A percentile compares a stretch with the other conserved stretches of the same genome.
These are phyloP conservation scores for Campaea margaritaria DNA, from an alignment of 2,888 invertebrate species.

Conservation along the genomic window DNA sequence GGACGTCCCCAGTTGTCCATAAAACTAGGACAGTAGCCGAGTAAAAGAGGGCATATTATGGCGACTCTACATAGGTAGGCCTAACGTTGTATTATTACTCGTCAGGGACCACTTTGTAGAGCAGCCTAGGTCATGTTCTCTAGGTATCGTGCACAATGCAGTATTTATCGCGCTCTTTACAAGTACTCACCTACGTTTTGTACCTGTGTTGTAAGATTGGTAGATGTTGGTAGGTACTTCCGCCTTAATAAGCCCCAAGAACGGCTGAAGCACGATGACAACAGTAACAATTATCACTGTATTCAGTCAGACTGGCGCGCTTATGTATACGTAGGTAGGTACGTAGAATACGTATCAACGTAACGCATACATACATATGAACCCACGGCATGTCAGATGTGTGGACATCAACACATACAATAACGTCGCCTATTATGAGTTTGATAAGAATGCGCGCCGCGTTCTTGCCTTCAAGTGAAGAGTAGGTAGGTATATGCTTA, in stretches of 20 bases:
- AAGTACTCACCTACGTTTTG: too few relatives aligned
- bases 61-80: constrained; percentile 14
- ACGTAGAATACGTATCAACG: constrained; percentile 12
- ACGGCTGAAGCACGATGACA: constrained; percentile 29
- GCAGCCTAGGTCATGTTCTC: constrained; percentile 2
- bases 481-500: constrained; percentile 34
- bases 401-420: constrained; percentile 28
- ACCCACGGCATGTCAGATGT: constrained; percentile 11
- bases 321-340: constrained; percentile 16
- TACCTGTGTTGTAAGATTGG: too few relatives aligned
- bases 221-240: constrained; percentile 1
- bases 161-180: too few relatives aligned
- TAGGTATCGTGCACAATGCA: neutral
- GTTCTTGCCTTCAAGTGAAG: constrained; percentile 52
- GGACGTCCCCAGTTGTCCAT: constrained; percentile 22
- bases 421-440: constrained; percentile 52
- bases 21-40: constrained; percentile 25
- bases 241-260: constrained; percentile 19
- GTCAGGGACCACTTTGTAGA: constrained; percentile 19
- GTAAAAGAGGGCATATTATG: constrained; percentile 11
- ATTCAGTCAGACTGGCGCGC: constrained; percentile 26
- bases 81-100: constrained; percentile 23
- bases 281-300: constrained; percentile 36
- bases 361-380: neutral
- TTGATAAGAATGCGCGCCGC: constrained; percentile 59